phyloP scores from a whole-genome alignment of 2,113 vertebrate genomes.

The Rhea pennata region DNA sequence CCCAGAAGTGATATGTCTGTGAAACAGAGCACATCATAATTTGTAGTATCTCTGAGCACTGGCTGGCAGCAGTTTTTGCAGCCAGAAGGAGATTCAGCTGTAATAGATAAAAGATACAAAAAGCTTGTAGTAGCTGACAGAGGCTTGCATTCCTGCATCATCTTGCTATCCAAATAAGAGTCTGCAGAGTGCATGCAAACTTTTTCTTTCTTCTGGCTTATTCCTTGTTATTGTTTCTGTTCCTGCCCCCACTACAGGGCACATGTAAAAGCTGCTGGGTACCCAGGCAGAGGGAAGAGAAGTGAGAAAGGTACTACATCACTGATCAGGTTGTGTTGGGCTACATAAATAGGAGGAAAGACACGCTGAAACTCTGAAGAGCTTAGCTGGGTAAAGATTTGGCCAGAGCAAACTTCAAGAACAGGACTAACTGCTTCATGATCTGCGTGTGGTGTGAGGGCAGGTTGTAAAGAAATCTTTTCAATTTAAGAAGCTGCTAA shows the following conservation, averaged over 20 bases:
- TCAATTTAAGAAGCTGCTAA: not conserved
- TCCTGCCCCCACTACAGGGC: not conserved
- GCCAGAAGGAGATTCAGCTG: not conserved
- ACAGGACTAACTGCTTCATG: not conserved
- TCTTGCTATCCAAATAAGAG: not conserved
- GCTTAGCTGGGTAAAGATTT: not conserved
- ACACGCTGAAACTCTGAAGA: not conserved
- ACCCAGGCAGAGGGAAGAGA: not conserved
- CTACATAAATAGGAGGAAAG: not conserved
- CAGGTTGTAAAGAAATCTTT: not conserved
- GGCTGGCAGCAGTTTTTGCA: not conserved
- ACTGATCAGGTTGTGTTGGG: not conserved
- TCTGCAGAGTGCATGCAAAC: not conserved
- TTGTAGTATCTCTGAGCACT: not conserved
- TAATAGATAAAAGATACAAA: not conserved
- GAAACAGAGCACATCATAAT: not conserved
- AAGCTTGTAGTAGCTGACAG: not conserved
- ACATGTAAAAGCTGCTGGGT: not conserved
- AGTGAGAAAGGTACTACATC: not conserved
- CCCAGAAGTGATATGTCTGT: not conserved
- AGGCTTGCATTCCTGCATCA: accelerated
- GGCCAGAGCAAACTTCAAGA: not conserved
- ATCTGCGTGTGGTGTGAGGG: not conserved
- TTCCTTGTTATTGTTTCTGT: not conserved
- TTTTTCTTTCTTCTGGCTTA: not conserved